Conservation (phyloP, 2,888 invertebrate species). For the Polydrusus tereticollis region DNA sequence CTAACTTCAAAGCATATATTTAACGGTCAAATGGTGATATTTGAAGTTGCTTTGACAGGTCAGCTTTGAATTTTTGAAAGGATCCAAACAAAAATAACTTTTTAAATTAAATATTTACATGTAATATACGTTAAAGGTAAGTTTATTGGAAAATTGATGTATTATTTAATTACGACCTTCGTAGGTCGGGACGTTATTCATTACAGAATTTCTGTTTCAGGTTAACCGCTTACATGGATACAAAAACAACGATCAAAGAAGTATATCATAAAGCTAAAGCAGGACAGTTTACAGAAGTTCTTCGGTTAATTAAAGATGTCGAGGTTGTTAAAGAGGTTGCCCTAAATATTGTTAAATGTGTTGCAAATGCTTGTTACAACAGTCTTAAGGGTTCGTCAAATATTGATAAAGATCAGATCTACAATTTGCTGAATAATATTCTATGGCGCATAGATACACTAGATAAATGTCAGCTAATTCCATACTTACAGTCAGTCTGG, state of each 20-base stretch:
- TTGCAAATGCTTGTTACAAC: constrained; percentile 27
- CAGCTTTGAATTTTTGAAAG: constrained; percentile 20
- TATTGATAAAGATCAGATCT: background rate
- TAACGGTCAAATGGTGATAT: background rate
- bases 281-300: constrained; percentile 20
- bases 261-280: constrained; percentile 1
- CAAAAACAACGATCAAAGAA: constrained; percentile 3
- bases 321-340: constrained; percentile 4
- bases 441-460: background rate
- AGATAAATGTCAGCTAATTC: constrained; percentile 6
- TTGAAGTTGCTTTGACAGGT: constrained; percentile 1
- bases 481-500: constrained; percentile 20
- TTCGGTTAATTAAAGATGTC: constrained; percentile 16
- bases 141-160: background rate
- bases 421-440: constrained; percentile 13
- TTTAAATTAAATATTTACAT: constrained; percentile 12
- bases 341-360: constrained; percentile 20
- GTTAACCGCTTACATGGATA: constrained; percentile 5
- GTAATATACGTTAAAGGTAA: background rate
- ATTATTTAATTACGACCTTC: background rate
- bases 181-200: background rate
- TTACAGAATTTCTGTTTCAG: background rate
- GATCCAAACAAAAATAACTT: constrained; percentile 11
- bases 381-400: background rate
- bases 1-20: background rate